phyloP scores from a whole-genome alignment of 2,797 vertebrate species.

The Chaetodon trifasciatus region DNA sequence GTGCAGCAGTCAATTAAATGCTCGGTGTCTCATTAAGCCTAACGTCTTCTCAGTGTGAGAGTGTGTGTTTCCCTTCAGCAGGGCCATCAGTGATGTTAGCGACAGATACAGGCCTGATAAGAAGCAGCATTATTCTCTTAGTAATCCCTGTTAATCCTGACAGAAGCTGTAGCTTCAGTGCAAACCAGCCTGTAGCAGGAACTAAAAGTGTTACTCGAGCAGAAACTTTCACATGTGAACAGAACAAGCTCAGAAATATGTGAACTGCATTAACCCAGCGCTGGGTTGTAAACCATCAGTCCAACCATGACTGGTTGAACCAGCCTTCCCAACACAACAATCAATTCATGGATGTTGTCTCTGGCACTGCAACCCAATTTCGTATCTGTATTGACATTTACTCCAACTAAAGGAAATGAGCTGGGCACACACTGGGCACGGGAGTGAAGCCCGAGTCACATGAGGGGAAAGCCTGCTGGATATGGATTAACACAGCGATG shows the following conservation, averaged over 20 bases:
- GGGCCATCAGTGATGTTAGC: slow-evolving; percentile 60
- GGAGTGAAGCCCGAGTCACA: slow-evolving; percentile 38
- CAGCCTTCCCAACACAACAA: slow-evolving; percentile 43
- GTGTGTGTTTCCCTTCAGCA: slow-evolving; percentile 39
- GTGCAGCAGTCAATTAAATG: neutral
- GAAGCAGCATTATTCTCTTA: slow-evolving; percentile 78
- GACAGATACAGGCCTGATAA: slow-evolving; percentile 75
- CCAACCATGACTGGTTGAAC: slow-evolving; percentile 63
- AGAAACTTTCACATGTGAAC: slow-evolving; percentile 49
- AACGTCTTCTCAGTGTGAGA: neutral
- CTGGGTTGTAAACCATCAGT: slow-evolving; percentile 45
- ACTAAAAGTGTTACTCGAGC: slow-evolving; percentile 57
- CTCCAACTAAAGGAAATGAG: slow-evolving; percentile 74
- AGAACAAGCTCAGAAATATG: slow-evolving; percentile 4
- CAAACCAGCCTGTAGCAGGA: slow-evolving; percentile 56
- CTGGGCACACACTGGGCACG: slow-evolving; percentile 44
- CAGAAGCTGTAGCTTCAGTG: slow-evolving; percentile 59
- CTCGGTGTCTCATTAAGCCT: neutral
- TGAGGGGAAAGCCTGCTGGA: slow-evolving; percentile 67
- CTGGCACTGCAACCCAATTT: slow-evolving; percentile 71
- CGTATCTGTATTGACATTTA: slow-evolving; percentile 65
- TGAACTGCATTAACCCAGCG: slow-evolving; percentile 15
- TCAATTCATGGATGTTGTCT: slow-evolving; percentile 68
- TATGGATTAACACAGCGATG: slow-evolving; percentile 67
- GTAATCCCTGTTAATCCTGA: slow-evolving; percentile 86